Evolutionary conservation across 2,888 invertebrate species (phyloP).

Genomic region (Tribolium freemani): DNA sequence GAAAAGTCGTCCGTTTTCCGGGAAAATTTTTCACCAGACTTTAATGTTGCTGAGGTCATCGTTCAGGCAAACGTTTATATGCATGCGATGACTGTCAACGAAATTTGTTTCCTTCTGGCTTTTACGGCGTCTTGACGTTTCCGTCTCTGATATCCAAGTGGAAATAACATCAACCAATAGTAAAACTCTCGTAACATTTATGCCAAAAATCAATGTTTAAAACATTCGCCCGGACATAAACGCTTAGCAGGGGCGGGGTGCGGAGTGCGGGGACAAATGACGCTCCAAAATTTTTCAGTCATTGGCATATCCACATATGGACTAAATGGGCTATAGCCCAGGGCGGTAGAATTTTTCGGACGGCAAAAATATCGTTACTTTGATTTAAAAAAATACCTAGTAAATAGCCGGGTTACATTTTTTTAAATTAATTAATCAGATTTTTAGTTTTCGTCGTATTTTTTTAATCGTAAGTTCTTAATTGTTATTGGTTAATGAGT

Average conservation of each 20-base stretch:
- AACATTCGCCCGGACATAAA: background rate
- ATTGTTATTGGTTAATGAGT: no score
- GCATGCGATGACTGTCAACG: conserved; percentile 8
- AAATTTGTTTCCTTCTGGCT: background rate
- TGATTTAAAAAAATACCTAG: no score
- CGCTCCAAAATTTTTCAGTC: no score
- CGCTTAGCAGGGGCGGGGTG: background rate
- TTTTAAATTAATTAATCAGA: no score
- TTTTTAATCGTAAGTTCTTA: no score
- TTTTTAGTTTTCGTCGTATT: no score
- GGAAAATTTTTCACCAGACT: background rate
- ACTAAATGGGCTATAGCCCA: no score
- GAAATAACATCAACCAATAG: background rate
- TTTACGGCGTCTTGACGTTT: background rate
- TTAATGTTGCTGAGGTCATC: conserved; percentile 4
- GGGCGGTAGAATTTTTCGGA: no score
- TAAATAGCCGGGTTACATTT: no score
- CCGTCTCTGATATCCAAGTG: background rate
- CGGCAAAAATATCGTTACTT: no score
- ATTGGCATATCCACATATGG: no score
- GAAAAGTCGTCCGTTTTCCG: background rate
- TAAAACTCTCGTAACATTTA: background rate
- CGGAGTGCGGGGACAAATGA: no score
- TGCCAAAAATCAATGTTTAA: background rate
- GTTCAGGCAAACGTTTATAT: conserved; percentile 4